phyloP scores from a whole-genome alignment of 2,888 invertebrate genomes.

The Phrixothrix hirtus region DNA sequence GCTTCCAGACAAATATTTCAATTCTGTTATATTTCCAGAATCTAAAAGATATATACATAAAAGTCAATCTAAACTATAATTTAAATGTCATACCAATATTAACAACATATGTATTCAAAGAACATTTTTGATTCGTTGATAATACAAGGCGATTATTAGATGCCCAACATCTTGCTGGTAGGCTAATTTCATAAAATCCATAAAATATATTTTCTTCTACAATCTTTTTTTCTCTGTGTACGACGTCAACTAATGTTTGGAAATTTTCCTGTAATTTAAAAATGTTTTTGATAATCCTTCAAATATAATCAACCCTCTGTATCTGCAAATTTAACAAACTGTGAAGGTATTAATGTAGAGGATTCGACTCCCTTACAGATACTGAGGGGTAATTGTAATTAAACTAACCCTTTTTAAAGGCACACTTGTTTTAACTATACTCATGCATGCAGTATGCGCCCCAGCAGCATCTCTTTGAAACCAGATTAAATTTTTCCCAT shows the following conservation, averaged over 20 bases:
- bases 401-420: no score
- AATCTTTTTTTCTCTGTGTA: conserved; percentile 56
- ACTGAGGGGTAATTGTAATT: no score
- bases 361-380: conserved; percentile 26
- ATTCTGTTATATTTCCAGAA: conserved; percentile 53
- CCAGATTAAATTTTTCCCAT: conserved; percentile 69
- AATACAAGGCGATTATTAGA: conserved; percentile 65
- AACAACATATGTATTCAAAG: conserved; percentile 64
- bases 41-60: conserved; percentile 42
- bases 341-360: no score
- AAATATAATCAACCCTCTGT: no score
- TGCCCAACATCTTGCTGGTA: conserved; percentile 69
- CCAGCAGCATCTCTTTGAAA: conserved; percentile 70
- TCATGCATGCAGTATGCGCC: conserved; percentile 72
- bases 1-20: conserved; percentile 58
- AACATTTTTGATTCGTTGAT: conserved; percentile 65
- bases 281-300: no score
- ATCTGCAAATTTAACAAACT: no score
- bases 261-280: conserved; percentile 53
- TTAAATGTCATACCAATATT: conserved; percentile 60
- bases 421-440: conserved; percentile 61
- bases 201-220: conserved; percentile 61
- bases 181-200: conserved; percentile 65
- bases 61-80: conserved; percentile 1
- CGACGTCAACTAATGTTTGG: conserved; percentile 60